A percentile compares a stretch with the other conserved stretches of the same genome.
Evolutionary conservation across 2,888 invertebrate genomes (phyloP).

Genomic region (Microplitis manilae): DNA sequence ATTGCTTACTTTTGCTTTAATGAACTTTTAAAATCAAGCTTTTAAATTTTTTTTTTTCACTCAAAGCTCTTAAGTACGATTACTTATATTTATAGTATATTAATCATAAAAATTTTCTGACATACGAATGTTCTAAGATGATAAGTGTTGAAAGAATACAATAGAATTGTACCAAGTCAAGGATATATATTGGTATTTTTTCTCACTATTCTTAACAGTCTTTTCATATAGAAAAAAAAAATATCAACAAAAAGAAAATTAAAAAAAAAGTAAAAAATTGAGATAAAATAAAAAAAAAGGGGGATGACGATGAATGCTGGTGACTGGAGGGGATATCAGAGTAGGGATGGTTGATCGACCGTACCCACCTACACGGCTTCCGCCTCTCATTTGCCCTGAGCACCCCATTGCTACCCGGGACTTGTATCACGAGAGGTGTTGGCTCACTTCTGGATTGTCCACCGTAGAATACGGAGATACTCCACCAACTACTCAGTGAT

Average conservation of each 20-base stretch:
- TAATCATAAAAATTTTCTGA: background rate
- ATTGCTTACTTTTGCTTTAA: background rate
- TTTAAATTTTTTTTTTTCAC: background rate
- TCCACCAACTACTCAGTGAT: slow-evolving; percentile 6
- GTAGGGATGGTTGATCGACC: slow-evolving; percentile 58
- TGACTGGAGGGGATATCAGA: slow-evolving; percentile 40
- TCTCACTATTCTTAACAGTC: background rate
- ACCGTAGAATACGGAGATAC: slow-evolving; percentile 15
- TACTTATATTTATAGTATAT: slow-evolving; percentile 3
- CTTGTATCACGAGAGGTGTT: slow-evolving; percentile 49
- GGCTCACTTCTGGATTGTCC: slow-evolving; percentile 31
- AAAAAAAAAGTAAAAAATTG: background rate
- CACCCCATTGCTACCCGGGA: slow-evolving; percentile 53
- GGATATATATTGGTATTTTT: slow-evolving; percentile 7
- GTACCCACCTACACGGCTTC: slow-evolving; percentile 47
- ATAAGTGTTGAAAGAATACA: background rate
- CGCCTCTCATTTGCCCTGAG: slow-evolving; percentile 45
- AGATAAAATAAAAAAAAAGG: background rate
- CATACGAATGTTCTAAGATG: background rate
- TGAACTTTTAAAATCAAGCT: background rate
- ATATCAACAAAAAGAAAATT: background rate
- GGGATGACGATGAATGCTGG: slow-evolving; percentile 16
- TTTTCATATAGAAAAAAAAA: background rate
- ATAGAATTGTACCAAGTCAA: slow-evolving; percentile 21
- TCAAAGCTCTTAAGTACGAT: background rate